These are phyloP conservation scores for Elachura formosa DNA, from an alignment of 2,113 vertebrate genomes.

Conservation along the genomic window DNA sequence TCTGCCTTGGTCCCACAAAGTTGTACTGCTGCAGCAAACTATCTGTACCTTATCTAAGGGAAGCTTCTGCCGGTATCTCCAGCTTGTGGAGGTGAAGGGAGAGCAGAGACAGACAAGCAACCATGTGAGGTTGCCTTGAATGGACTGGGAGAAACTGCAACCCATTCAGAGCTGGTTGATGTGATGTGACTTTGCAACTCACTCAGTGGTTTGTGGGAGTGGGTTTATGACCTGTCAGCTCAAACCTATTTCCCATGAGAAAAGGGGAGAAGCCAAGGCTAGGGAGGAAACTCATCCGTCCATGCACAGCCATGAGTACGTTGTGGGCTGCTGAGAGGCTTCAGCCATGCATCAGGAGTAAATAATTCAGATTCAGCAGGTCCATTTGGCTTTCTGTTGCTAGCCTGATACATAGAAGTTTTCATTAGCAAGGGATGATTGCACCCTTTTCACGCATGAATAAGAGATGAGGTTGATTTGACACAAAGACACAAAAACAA, in stretches of 20 bases:
- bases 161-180: background rate
- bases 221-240: background rate
- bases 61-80: background rate
- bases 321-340: background rate
- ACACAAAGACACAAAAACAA: background rate
- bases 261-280: background rate
- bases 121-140: background rate
- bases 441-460: background rate
- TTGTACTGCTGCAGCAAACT: fast-evolving
- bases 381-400: background rate
- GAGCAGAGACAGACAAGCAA: background rate
- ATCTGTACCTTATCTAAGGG: background rate
- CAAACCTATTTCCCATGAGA: background rate
- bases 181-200: fast-evolving
- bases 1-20: background rate
- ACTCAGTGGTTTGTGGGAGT: background rate
- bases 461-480: background rate
- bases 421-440: background rate
- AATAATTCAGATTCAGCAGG: background rate
- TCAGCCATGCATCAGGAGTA: background rate
- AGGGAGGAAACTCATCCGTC: background rate
- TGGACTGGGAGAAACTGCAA: background rate
- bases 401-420: background rate
- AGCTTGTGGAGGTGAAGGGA: background rate
- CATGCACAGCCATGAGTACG: fast-evolving